Evolutionary conservation across 2,113 vertebrate species (phyloP).

Genomic region (Rhagologus leucostigma): DNA sequence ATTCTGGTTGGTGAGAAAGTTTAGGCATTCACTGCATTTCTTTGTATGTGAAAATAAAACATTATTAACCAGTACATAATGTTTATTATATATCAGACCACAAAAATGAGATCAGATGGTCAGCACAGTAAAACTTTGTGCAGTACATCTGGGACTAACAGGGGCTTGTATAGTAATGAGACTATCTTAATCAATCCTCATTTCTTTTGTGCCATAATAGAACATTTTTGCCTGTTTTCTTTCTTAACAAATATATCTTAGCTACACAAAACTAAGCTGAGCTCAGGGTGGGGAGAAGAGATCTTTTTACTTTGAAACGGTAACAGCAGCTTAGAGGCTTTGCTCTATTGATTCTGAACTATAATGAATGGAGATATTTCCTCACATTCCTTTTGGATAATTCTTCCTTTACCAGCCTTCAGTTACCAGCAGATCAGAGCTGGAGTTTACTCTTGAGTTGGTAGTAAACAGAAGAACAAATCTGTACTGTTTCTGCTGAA

Average conservation of each 20-base stretch:
- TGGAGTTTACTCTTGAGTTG: slow-evolving; percentile 8
- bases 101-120: background rate
- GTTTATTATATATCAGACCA: background rate
- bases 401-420: slow-evolving; percentile 19
- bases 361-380: slow-evolving; percentile 21
- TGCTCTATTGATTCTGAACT: background rate
- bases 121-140: background rate
- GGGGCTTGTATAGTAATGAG: background rate
- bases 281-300: background rate
- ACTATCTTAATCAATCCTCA: background rate
- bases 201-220: background rate
- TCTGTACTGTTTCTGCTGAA: slow-evolving; percentile 1
- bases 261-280: background rate
- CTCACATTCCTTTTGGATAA: slow-evolving; percentile 24
- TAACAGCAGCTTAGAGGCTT: background rate
- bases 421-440: slow-evolving; percentile 26
- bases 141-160: background rate
- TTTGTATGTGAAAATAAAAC: background rate
- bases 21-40: background rate
- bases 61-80: background rate
- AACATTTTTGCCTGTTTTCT: background rate
- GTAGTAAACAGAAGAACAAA: slow-evolving; percentile 47
- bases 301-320: background rate
- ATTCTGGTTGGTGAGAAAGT: background rate
- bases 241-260: background rate